Evolutionary conservation across 2,888 invertebrate species (phyloP).

Genomic region (Cantharis nigra): DNA sequence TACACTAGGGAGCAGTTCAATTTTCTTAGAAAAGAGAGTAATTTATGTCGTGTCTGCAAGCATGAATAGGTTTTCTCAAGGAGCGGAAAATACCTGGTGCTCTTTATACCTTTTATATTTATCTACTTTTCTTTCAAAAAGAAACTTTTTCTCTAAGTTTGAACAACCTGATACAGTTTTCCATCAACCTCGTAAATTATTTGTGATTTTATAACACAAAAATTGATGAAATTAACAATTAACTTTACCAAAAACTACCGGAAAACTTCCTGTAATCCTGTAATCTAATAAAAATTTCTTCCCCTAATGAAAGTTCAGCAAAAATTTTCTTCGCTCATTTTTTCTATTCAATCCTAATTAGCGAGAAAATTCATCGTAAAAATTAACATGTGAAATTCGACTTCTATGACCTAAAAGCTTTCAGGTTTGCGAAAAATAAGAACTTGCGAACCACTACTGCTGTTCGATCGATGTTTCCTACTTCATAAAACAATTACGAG

Average conservation of each 20-base stretch:
- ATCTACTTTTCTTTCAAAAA: slow-evolving; percentile 2
- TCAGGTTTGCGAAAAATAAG: background rate
- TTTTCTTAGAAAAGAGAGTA: slow-evolving; percentile 15
- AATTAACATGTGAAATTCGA: background rate
- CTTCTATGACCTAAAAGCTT: background rate
- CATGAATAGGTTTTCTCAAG: slow-evolving; percentile 7
- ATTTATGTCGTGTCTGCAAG: slow-evolving; percentile 9
- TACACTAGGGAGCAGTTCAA: slow-evolving; percentile 19
- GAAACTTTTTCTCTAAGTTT: background rate
- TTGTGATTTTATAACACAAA: background rate
- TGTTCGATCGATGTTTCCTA: background rate
- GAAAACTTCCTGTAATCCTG: background rate
- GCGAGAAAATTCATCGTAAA: background rate
- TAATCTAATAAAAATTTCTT: background rate
- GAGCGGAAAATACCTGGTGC: slow-evolving; percentile 10
- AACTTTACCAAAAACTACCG: background rate
- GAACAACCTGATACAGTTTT: background rate
- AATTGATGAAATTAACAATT: background rate
- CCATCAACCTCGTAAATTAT: background rate
- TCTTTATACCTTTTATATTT: slow-evolving; percentile 12
- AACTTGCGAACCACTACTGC: background rate
- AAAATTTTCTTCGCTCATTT: background rate
- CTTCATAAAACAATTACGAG: background rate
- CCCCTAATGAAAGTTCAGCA: background rate
- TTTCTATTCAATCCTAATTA: background rate